A percentile compares a stretch with the other conserved stretches of the same genome.
Evolutionary conservation across 2,797 vertebrate species (phyloP).

Genomic region (Balearica regulorum): DNA sequence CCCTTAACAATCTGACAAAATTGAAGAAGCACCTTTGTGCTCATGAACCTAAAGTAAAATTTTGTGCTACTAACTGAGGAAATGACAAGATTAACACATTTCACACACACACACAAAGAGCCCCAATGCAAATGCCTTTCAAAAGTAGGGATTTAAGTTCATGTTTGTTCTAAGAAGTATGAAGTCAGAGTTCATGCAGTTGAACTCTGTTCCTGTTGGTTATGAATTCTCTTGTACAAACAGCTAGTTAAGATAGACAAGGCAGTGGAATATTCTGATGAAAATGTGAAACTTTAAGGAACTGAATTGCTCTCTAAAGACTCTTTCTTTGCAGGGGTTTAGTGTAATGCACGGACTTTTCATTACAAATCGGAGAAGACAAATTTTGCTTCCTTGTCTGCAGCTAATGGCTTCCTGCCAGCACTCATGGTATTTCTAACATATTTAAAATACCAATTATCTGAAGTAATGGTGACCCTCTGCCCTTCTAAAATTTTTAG

Average conservation of each 20-base stretch:
- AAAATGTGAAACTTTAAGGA: not conserved
- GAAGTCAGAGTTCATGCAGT: not conserved
- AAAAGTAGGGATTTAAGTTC: not conserved
- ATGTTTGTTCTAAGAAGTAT: not conserved
- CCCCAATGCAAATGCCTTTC: not conserved
- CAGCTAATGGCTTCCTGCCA: constrained; percentile 27
- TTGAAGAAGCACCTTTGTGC: not conserved
- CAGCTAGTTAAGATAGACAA: not conserved
- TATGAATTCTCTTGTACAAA: not conserved
- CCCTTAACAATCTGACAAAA: not conserved
- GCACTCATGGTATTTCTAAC: constrained; percentile 12
- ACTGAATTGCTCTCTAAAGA: not conserved
- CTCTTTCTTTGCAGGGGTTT: not conserved
- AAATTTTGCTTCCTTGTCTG: constrained; percentile 30
- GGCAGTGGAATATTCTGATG: not conserved
- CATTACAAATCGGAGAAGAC: not conserved
- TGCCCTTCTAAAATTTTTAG: not conserved
- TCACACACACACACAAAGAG: not conserved
- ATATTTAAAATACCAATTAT: constrained; percentile 40
- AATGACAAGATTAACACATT: not conserved
- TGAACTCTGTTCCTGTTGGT: not conserved
- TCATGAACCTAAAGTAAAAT: not conserved
- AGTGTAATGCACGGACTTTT: not conserved
- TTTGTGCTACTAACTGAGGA: not conserved
- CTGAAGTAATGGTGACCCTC: constrained; percentile 5